Percentiles rank a stretch among this genome's conserved stretches.
Conservation (phyloP, 2,113 vertebrate genomes). For the Merops nubicus region DNA sequence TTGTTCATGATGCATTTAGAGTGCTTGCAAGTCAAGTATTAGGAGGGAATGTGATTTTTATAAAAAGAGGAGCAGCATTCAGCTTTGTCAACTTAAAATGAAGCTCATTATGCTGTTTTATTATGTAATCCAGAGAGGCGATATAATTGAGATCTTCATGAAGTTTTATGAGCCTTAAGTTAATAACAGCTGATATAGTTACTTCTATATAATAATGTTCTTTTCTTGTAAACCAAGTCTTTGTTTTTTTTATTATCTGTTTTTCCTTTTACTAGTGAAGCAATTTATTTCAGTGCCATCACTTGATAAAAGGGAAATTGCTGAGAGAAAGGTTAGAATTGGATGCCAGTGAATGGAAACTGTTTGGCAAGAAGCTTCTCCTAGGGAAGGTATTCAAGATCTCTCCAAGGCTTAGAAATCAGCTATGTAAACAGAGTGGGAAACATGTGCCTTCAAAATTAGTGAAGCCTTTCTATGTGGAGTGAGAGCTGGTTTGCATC, state of each 20-base stretch:
- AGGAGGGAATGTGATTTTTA: constrained; percentile 26
- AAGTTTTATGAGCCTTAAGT: not conserved
- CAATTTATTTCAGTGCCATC: not conserved
- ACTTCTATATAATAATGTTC: not conserved
- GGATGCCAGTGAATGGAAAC: not conserved
- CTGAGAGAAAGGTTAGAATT: not conserved
- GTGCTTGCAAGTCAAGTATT: constrained; percentile 32
- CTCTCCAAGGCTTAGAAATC: not conserved
- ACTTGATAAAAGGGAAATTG: not conserved
- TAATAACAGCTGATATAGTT: constrained; percentile 9
- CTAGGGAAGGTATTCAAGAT: not conserved
- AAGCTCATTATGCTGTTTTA: constrained; percentile 36
- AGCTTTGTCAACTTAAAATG: constrained; percentile 41
- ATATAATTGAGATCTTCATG: constrained; percentile 30
- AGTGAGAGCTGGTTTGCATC: not conserved
- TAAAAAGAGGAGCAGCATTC: constrained; percentile 14
- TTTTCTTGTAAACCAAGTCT: not conserved
- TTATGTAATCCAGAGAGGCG: constrained; percentile 31
- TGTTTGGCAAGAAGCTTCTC: not conserved
- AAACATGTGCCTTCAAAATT: not conserved
- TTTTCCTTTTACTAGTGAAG: not conserved
- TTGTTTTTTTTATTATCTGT: not conserved
- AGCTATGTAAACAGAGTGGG: not conserved
- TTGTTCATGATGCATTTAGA: constrained; percentile 40
- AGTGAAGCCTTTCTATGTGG: not conserved